Evolutionary conservation across 1,140 invertebrate genomes (phyloP), one percentile per base, ranked within the genome.

Genomic region (Oncopeltus fasciatus): DNA sequence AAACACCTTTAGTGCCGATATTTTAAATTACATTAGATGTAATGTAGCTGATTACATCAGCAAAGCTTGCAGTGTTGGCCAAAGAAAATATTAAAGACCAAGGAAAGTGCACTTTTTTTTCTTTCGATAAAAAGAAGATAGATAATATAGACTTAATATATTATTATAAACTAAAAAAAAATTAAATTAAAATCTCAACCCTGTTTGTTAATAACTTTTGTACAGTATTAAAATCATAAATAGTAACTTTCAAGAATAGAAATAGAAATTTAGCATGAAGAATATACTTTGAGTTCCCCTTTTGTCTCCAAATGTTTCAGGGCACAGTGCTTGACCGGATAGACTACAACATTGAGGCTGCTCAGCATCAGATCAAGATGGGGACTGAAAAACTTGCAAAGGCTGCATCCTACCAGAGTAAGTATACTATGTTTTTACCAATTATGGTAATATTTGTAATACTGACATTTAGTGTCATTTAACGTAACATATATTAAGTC

Each of bases 271-370:
- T 44, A 11, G 43, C 9, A 44, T 18, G 14, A 44, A 44, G 14
- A 44, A 44, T 18, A 58, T 38, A 8, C 24, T 2, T 8, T 5
- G 14, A 2, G n/a, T 33, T 57, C 2, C 21, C 14, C 9, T 24
- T n/a, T 57, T 28, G 4, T 27, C 14, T n/a, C 29, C 18, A 33
- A 16, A 31, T 31, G 28, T 66, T 53, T 68, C 84, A 95, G 78
- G 93, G 93, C 9, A 93, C 90, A 9, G 80, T 96, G 12, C 77
- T 98, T 63, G 94, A 98, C 75, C 77, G 93, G 59, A 98, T 98
- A 69, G 94, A 98, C 74, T 96, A 93, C 73, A 95, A 95, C 73
- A 85, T 98, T 44, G 94, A 98, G 71, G 83, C 90, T 70, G 89
- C 91, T 0, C 84, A 91, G 68, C 81, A 86, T 0, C 83, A 88